phyloP scores from a whole-genome alignment of 2,888 invertebrate genomes.

The Chrysotoxum bicinctum region DNA sequence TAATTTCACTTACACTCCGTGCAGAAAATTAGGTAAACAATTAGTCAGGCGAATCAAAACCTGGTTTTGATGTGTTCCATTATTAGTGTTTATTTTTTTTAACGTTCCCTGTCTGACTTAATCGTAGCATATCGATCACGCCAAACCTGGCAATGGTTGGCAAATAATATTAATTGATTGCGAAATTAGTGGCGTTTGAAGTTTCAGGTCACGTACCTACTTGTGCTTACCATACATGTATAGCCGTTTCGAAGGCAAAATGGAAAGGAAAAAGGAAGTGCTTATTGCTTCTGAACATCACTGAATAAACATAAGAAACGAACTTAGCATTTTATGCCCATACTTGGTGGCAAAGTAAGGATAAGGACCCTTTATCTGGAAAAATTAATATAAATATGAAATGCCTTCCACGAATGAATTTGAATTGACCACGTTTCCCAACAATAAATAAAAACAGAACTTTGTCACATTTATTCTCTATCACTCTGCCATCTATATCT shows the following conservation, averaged over 20 bases:
- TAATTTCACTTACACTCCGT: background rate
- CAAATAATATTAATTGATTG: slow-evolving; percentile 25
- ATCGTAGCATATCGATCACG: slow-evolving; percentile 13
- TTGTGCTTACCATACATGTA: too few species aligned
- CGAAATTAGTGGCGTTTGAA: slow-evolving; percentile 3
- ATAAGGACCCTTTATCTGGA: too few species aligned
- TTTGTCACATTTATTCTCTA: background rate
- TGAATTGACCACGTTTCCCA: too few species aligned
- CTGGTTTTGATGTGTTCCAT: background rate
- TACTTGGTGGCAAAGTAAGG: too few species aligned
- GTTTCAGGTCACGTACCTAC: slow-evolving; percentile 13
- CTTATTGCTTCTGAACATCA: background rate
- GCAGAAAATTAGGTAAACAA: slow-evolving; percentile 1
- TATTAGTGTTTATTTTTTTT: background rate
- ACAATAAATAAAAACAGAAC: background rate
- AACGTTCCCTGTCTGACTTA: background rate
- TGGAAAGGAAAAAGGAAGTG: background rate
- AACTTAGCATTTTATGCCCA: too few species aligned
- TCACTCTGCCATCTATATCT: background rate
- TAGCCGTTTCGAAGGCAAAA: background rate
- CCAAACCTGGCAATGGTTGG: slow-evolving; percentile 2
- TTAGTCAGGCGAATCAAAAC: background rate
- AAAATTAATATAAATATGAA: too few species aligned
- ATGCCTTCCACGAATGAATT: too few species aligned
- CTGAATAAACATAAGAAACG: background rate